Evolutionary conservation across 2,113 vertebrate species (phyloP).

Genomic region (Platysteira castanea): DNA sequence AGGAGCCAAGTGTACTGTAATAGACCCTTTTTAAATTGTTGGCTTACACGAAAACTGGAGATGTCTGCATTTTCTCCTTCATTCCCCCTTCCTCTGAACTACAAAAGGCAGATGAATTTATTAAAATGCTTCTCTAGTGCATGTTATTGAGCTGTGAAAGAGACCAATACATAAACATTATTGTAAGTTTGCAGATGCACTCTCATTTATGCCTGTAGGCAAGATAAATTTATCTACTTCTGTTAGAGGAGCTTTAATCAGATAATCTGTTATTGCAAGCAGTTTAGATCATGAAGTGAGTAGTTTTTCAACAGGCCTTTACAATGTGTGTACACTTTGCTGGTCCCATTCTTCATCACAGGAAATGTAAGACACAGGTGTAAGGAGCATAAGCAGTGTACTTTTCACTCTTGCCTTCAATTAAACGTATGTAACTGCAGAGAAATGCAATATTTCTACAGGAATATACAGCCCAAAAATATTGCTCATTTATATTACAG

Average conservation of each 20-base stretch:
- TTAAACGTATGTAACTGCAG: neutral
- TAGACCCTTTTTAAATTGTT: constrained; percentile 54
- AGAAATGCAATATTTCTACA: constrained; percentile 3
- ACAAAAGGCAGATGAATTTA: constrained; percentile 39
- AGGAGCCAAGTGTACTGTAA: constrained; percentile 58
- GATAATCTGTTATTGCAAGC: constrained; percentile 39
- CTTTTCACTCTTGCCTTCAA: neutral
- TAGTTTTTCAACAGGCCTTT: constrained; percentile 49
- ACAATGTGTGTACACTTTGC: neutral
- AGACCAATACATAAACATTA: constrained; percentile 4
- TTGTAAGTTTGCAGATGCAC: constrained; percentile 13
- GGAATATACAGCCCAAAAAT: constrained; percentile 2
- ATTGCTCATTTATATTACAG: constrained; percentile 23
- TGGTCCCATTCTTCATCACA: constrained; percentile 31
- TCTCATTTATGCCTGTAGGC: constrained; percentile 18
- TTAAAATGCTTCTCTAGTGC: constrained; percentile 7
- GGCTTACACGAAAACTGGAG: constrained; percentile 2
- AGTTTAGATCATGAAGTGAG: constrained; percentile 34
- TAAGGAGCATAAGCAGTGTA: neutral
- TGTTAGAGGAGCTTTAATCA: constrained; percentile 37
- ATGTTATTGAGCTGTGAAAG: constrained; percentile 5
- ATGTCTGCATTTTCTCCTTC: constrained; percentile 39
- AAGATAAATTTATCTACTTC: constrained; percentile 32
- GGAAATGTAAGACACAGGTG: neutral
- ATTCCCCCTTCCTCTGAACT: neutral